Conservation (phyloP, 2,113 vertebrate genomes). For the Emydocephalus ijimae region DNA sequence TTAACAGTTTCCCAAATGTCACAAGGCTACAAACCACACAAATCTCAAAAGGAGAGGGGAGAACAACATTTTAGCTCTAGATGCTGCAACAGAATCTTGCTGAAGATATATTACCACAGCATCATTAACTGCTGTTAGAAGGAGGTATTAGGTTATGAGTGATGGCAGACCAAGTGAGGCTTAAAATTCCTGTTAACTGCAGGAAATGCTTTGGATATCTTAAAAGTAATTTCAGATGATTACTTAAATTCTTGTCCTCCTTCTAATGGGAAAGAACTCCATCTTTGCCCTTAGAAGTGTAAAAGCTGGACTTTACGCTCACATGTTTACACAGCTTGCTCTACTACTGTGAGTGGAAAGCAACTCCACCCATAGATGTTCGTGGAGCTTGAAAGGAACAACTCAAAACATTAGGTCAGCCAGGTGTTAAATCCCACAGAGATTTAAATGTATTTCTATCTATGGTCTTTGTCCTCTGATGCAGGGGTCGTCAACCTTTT, state of each 20-base stretch:
- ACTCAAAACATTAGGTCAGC: background rate
- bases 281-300: background rate
- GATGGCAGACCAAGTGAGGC: conserved; percentile 56
- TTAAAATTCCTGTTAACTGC: conserved; percentile 42
- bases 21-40: background rate
- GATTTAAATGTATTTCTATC: background rate
- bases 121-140: conserved; percentile 49
- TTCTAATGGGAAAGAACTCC: background rate
- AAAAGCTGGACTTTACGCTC: background rate
- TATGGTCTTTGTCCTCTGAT: background rate
- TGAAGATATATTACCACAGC: conserved; percentile 56
- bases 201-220: conserved; percentile 41
- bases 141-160: conserved; percentile 51
- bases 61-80: background rate
- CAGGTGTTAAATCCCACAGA: background rate
- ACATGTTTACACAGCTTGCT: too few relatives aligned
- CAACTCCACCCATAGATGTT: background rate
- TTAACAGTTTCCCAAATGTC: background rate
- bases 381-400: background rate
- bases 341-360: background rate
- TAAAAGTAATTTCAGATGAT: conserved; percentile 16
- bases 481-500: too few relatives aligned
- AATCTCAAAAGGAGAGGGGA: background rate
- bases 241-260: conserved; percentile 18
- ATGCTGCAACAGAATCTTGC: conserved; percentile 23